These are phyloP conservation scores for Oostethus manadensis DNA, from an alignment of 2,113 vertebrate species.

Conservation along the genomic window DNA sequence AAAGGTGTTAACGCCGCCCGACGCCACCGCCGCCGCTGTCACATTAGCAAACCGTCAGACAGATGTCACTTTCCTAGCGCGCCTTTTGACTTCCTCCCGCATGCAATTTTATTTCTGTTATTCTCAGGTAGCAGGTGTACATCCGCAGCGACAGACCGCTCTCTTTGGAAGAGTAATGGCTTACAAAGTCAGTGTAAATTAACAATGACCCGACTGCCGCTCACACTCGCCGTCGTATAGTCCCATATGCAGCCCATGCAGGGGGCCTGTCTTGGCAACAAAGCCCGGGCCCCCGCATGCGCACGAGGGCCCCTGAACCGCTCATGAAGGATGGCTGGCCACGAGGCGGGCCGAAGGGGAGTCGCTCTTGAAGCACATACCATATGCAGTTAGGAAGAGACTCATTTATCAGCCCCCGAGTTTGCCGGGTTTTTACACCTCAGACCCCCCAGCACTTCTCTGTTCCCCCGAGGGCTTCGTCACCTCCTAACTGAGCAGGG, in stretches of 20 bases:
- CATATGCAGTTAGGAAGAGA: conserved; percentile 73
- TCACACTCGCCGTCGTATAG: conserved; percentile 56
- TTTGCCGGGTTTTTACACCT: conserved; percentile 71
- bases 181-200: conserved; percentile 69
- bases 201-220: conserved; percentile 67
- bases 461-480: conserved; percentile 58
- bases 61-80: conserved; percentile 48
- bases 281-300: conserved; percentile 63
- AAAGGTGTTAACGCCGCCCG: conserved; percentile 52
- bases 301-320: conserved; percentile 64
- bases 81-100: conserved; percentile 46
- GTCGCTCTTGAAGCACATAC: conserved; percentile 73
- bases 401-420: conserved; percentile 73
- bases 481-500: conserved; percentile 64
- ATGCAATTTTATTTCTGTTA: conserved; percentile 55
- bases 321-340: conserved; percentile 71
- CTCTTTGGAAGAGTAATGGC: conserved; percentile 66
- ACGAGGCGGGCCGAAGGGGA: conserved; percentile 70
- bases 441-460: conserved; percentile 69
- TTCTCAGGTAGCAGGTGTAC: conserved; percentile 71
- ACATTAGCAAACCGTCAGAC: conserved; percentile 65
- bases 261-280: conserved; percentile 76
- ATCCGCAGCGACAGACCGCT: conserved; percentile 58
- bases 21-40: conserved; percentile 32
- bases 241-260: conserved; percentile 71